A percentile compares a stretch with the other conserved stretches of the same genome.
phyloP scores from a whole-genome alignment of 2,113 vertebrate species.

The Oreochromis niloticus region DNA sequence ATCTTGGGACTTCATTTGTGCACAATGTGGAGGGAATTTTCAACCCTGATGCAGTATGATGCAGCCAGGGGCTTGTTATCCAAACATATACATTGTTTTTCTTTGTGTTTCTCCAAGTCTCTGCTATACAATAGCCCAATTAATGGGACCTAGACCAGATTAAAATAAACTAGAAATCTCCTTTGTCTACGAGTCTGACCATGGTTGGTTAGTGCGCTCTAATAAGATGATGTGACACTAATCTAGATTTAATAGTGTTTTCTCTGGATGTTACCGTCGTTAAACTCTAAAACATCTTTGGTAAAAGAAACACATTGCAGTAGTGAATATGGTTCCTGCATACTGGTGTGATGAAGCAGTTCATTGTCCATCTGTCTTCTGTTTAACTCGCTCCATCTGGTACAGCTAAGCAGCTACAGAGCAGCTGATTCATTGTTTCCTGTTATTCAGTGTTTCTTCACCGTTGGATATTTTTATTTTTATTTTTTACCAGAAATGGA shows the following conservation, averaged over 20 bases:
- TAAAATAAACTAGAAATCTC: neutral
- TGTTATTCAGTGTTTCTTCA: neutral
- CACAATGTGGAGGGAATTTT: neutral
- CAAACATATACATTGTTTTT: neutral
- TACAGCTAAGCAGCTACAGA: slow-evolving; percentile 12
- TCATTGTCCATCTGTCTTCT: slow-evolving; percentile 54
- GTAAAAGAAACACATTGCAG: slow-evolving; percentile 3
- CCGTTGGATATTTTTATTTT: neutral
- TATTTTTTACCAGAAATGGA: neutral
- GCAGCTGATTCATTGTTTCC: neutral
- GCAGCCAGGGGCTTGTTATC: neutral
- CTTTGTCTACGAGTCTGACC: neutral
- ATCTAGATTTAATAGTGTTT: neutral
- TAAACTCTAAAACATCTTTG: neutral
- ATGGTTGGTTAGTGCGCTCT: neutral
- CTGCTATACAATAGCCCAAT: neutral
- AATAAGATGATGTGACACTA: neutral
- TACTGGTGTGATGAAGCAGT: slow-evolving; percentile 42
- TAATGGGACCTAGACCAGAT: neutral
- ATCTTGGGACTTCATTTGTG: neutral
- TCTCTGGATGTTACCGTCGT: neutral
- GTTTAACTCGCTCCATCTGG: slow-evolving; percentile 51
- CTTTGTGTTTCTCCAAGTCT: neutral
- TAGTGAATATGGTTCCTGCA: slow-evolving; percentile 39
- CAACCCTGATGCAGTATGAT: neutral